These are phyloP conservation scores for Pygoscelis antarcticus DNA, from an alignment of 2,113 vertebrate species.

Conservation along the genomic window DNA sequence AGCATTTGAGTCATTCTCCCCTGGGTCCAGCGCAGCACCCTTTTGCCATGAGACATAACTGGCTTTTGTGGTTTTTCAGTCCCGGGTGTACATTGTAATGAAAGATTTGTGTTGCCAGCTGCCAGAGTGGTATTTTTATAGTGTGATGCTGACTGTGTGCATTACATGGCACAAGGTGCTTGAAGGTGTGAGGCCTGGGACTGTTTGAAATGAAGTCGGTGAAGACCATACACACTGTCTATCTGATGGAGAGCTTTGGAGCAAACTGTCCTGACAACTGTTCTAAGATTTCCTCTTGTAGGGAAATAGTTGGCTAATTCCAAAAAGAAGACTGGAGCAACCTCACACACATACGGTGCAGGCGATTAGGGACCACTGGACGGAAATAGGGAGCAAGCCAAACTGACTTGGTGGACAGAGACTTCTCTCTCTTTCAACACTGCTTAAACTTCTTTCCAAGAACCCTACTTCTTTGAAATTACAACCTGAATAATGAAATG, in stretches of 20 bases:
- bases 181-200: background rate
- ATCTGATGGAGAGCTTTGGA: background rate
- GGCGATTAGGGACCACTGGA: background rate
- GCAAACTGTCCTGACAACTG: background rate
- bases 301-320: background rate
- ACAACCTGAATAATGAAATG: background rate
- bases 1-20: background rate
- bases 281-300: background rate
- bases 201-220: background rate
- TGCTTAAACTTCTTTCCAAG: background rate
- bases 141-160: background rate
- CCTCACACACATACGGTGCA: background rate
- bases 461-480: background rate
- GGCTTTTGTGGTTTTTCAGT: background rate
- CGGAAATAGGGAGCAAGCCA: background rate
- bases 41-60: background rate
- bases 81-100: background rate
- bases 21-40: background rate
- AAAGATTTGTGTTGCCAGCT: slow-evolving; percentile 9
- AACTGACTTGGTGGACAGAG: background rate
- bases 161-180: background rate
- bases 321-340: background rate
- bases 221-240: background rate
- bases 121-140: background rate
- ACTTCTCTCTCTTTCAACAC: background rate